These are phyloP conservation scores for Diplodus puntazzo DNA, from an alignment of 2,797 vertebrate genomes.

Conservation along the genomic window DNA sequence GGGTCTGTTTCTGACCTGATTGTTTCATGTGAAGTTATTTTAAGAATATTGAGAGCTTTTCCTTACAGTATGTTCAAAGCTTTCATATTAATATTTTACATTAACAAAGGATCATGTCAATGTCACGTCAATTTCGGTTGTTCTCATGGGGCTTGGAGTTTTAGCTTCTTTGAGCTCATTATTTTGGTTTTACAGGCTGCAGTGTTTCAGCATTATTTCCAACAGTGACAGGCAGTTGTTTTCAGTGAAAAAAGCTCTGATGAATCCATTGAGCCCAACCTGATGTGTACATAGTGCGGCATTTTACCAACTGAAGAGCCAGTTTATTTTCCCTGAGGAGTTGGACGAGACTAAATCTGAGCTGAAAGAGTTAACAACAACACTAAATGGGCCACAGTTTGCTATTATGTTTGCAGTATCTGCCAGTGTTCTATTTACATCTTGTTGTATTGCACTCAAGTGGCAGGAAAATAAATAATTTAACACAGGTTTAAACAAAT, in stretches of 20 bases:
- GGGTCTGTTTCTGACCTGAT: not conserved
- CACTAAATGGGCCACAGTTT: too few species aligned
- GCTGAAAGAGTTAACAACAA: too few species aligned
- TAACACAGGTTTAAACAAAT: not conserved
- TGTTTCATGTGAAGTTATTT: slow-evolving; percentile 1
- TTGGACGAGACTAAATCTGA: too few species aligned
- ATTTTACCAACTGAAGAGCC: not conserved
- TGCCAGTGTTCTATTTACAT: not conserved
- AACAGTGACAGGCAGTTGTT: not conserved
- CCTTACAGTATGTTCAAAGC: not conserved
- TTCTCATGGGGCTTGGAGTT: not conserved
- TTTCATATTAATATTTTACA: not conserved
- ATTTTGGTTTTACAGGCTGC: not conserved
- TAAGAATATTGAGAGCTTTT: not conserved
- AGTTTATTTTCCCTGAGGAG: too few species aligned
- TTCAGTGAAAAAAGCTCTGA: too few species aligned
- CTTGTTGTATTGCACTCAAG: not conserved
- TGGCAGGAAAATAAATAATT: not conserved
- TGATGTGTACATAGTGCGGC: not conserved
- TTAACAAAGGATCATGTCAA: not conserved
- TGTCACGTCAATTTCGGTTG: too few species aligned
- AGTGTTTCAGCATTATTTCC: not conserved
- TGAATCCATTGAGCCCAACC: too few species aligned
- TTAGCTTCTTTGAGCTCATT: not conserved
- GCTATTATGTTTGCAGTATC: not conserved